phyloP scores from a whole-genome alignment of 2,888 invertebrate genomes.

The Thymelicus acteon region DNA sequence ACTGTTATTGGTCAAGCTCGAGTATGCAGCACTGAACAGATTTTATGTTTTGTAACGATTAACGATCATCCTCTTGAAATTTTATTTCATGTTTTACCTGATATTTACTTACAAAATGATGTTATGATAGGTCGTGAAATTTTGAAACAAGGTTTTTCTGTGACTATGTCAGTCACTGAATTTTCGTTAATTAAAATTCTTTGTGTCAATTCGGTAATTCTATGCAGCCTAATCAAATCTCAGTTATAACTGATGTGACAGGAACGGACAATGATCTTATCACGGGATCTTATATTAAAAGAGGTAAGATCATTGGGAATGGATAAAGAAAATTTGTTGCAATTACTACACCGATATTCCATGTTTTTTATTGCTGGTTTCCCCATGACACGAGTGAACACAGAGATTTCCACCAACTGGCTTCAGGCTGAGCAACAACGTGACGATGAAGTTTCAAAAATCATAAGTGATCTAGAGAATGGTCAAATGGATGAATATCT shows the following conservation, averaged over 20 bases:
- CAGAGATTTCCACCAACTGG: constrained; percentile 26
- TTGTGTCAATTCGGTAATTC: constrained; percentile 4
- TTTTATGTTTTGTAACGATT: constrained; percentile 29
- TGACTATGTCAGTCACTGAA: constrained; percentile 20
- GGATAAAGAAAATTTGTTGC: no score
- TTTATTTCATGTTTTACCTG: constrained; percentile 37
- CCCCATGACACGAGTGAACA: no score
- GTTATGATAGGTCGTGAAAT: constrained; percentile 36
- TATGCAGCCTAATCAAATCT: no score
- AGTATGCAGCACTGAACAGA: constrained; percentile 35
- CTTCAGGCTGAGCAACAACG: constrained; percentile 35
- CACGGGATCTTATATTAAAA: no score
- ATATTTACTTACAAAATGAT: constrained; percentile 27
- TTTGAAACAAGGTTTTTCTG: constrained; percentile 25
- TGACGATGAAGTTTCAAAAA: constrained; percentile 34
- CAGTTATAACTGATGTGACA: no score
- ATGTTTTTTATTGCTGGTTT: no score
- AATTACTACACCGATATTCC: no score
- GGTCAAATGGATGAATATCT: constrained; percentile 6
- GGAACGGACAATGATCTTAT: no score
- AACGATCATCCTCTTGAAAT: constrained; percentile 26
- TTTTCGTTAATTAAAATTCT: constrained; percentile 7
- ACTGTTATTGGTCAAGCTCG: constrained; percentile 35
- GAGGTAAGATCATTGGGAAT: no score
- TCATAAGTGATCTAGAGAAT: constrained; percentile 25